Conservation (phyloP, 1,140 invertebrate genomes). For the Sinella curviseta region DNA sequence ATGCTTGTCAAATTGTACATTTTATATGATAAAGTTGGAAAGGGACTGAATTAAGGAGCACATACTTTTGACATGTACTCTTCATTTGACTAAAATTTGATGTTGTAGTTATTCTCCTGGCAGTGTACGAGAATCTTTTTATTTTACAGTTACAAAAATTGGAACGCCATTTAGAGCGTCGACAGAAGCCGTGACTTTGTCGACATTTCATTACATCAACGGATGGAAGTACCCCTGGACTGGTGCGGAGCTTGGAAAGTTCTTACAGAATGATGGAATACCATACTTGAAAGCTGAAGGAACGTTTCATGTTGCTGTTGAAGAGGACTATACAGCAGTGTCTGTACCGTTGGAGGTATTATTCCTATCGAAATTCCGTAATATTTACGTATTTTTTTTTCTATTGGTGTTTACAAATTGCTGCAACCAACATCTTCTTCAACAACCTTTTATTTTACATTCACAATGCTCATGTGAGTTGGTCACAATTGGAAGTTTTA, state of each 20-base stretch:
- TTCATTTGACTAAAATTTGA: no score
- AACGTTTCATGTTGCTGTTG: neutral
- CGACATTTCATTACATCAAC: conserved; percentile 35
- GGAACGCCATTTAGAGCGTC: conserved; percentile 16
- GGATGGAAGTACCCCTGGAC: conserved; percentile 30
- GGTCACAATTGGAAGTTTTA: no score
- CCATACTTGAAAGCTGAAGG: neutral
- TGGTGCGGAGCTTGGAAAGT: neutral
- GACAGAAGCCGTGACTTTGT: conserved; percentile 24
- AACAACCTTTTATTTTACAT: no score
- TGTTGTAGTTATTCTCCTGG: neutral
- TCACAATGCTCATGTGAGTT: no score
- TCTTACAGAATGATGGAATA: conserved; percentile 2
- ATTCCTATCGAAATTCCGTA: neutral
- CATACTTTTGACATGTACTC: no score
- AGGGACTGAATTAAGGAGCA: no score
- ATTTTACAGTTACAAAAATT: neutral
- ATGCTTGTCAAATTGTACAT: no score
- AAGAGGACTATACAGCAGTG: conserved; percentile 32
- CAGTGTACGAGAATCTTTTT: no score
- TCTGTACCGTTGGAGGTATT: conserved; percentile 21
- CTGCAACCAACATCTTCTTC: no score
- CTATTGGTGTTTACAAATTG: no score
- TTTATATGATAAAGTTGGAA: no score
- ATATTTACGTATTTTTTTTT: neutral